Conservation (phyloP, 2,797 vertebrate genomes). For the Leptatherina wallacei region DNA sequence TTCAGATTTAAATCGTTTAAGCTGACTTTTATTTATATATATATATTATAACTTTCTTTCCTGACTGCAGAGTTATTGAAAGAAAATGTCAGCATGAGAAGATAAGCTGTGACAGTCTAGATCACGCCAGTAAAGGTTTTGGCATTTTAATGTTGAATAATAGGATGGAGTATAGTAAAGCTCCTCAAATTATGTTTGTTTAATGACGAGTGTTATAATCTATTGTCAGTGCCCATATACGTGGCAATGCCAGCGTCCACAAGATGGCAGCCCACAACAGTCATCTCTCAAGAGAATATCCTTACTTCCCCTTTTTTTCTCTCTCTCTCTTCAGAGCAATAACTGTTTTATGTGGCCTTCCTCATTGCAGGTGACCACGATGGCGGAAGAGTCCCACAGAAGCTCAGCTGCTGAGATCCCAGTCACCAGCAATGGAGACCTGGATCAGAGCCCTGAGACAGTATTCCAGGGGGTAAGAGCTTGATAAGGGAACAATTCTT, state of each 20-base stretch:
- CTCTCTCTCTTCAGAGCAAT: conserved; percentile 1
- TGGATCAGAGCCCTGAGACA: conserved; percentile 86
- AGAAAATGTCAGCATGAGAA: background rate
- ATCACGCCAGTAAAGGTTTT: background rate
- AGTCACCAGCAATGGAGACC: conserved; percentile 94
- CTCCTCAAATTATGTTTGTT: background rate
- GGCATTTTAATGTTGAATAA: background rate
- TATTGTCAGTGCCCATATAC: background rate
- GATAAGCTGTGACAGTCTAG: background rate
- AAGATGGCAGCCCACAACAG: conserved; percentile 60
- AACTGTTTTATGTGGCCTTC: conserved; percentile 26
- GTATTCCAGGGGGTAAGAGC: conserved; percentile 87
- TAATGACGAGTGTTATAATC: background rate
- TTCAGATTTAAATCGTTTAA: conserved; percentile 5
- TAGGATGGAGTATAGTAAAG: background rate
- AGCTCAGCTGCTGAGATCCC: conserved; percentile 94
- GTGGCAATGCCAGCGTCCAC: conserved; percentile 38
- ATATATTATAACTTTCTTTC: too few relatives aligned
- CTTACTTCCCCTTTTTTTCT: background rate
- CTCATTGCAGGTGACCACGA: conserved; percentile 78
- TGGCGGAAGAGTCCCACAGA: conserved; percentile 92
- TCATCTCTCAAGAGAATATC: background rate
- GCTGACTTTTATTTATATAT: too few relatives aligned
- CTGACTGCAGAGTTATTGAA: background rate
- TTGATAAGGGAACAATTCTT: background rate